Evolutionary conservation across 2,888 invertebrate genomes (phyloP).

Genomic region (Eupithecia vulgata): DNA sequence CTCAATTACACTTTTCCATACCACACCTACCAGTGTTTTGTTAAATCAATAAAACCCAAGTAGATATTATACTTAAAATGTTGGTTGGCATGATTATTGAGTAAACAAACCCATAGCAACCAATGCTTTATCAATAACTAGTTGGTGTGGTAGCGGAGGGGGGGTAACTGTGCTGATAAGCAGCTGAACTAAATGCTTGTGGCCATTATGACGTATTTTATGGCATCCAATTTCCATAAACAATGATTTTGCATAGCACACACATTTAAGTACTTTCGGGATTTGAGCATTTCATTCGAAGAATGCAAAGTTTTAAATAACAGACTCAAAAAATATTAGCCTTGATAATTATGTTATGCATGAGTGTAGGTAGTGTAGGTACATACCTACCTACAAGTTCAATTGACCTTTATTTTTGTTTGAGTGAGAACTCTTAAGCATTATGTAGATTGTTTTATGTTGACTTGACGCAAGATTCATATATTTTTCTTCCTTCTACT

Average conservation of each 20-base stretch:
- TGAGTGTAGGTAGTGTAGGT: background rate
- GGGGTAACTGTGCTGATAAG: slow-evolving; percentile 25
- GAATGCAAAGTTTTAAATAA: background rate
- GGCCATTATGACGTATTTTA: slow-evolving; percentile 9
- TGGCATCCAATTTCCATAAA: slow-evolving; percentile 1
- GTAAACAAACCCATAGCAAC: slow-evolving; percentile 35
- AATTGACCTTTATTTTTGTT: background rate
- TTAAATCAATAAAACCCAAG: background rate
- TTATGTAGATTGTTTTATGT: background rate
- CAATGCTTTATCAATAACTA: slow-evolving; percentile 30
- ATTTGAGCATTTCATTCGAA: background rate
- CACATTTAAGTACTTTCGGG: background rate
- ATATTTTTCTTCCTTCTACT: too few species aligned
- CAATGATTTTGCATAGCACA: background rate
- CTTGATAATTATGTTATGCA: background rate
- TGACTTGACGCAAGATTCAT: too few species aligned
- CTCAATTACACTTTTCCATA: background rate
- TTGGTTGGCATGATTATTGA: slow-evolving; percentile 12
- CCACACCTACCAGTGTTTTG: background rate
- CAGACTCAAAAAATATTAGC: background rate
- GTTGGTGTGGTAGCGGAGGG: slow-evolving; percentile 11
- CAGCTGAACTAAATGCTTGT: slow-evolving; percentile 11
- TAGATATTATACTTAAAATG: too few species aligned
- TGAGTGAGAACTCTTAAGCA: background rate
- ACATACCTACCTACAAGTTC: background rate